A percentile compares a stretch with the other conserved stretches of the same genome.
Evolutionary conservation across 2,113 vertebrate genomes (phyloP).

Genomic region (Pedetes capensis): DNA sequence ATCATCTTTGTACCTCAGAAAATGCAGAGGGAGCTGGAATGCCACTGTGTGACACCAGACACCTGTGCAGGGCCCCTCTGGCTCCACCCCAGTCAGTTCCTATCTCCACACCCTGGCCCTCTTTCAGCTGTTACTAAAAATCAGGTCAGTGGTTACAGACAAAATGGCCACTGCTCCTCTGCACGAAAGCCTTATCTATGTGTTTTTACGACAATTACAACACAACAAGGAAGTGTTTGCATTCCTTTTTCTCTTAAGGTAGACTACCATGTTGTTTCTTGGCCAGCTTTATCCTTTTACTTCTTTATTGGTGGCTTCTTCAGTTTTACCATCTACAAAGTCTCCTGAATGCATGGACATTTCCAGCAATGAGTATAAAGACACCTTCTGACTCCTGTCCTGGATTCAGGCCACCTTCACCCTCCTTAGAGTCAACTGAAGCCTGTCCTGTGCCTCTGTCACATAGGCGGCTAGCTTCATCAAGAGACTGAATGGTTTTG

Average conservation of each 20-base stretch:
- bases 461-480: too few relatives aligned
- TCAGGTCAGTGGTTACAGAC: neutral
- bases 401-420: neutral
- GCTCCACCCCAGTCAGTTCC: neutral
- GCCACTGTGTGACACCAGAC: neutral
- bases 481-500: too few relatives aligned
- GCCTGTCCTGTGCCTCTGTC: neutral
- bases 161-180: neutral
- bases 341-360: too few relatives aligned
- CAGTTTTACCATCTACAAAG: neutral
- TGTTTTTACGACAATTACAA: neutral
- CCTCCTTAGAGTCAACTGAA: neutral
- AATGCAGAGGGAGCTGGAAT: neutral
- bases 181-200: neutral
- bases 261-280: neutral
- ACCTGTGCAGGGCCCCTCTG: too few relatives aligned
- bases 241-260: neutral
- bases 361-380: neutral
- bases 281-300: neutral
- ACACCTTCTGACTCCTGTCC: neutral
- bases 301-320: neutral
- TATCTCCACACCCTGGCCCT: neutral
- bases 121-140: neutral
- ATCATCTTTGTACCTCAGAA: neutral
- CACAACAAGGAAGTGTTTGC: neutral